Evolutionary conservation across 2,113 vertebrate species (phyloP).

Genomic region (Plecotus auritus): DNA sequence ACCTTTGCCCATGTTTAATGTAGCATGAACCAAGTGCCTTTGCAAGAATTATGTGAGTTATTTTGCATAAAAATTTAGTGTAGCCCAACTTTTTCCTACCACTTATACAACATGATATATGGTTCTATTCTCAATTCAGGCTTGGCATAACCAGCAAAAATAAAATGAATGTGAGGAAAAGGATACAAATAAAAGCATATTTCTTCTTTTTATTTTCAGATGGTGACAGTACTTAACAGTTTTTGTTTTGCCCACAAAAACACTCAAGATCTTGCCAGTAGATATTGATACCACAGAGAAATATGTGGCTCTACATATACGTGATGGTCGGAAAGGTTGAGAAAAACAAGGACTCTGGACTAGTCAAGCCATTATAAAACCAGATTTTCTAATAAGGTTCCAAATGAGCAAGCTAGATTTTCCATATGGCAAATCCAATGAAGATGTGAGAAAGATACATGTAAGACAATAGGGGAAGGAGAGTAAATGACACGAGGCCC

Average conservation of each 20-base stretch:
- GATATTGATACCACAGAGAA: not conserved
- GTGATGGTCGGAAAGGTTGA: not conserved
- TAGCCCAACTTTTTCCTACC: not conserved
- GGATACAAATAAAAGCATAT: not conserved
- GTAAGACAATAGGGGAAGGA: not conserved
- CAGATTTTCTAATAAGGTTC: not conserved
- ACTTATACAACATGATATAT: not conserved
- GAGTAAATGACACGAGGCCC: not conserved
- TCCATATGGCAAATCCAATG: not conserved
- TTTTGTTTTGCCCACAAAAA: not conserved
- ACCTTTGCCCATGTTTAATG: not conserved
- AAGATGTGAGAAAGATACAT: not conserved
- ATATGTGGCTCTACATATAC: not conserved
- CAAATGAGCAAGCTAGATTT: not conserved
- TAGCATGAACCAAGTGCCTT: not conserved
- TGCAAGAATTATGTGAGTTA: not conserved
- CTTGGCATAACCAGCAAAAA: not conserved
- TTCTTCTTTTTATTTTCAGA: not conserved
- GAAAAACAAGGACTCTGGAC: not conserved
- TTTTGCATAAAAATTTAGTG: not conserved
- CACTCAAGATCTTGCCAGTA: not conserved
- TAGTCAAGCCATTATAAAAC: not conserved
- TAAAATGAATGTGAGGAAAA: slow-evolving; percentile 2
- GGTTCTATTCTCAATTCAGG: not conserved
- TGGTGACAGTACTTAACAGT: not conserved